Evolutionary conservation across 2,113 vertebrate genomes (phyloP).

Genomic region (Chamaea fasciata): DNA sequence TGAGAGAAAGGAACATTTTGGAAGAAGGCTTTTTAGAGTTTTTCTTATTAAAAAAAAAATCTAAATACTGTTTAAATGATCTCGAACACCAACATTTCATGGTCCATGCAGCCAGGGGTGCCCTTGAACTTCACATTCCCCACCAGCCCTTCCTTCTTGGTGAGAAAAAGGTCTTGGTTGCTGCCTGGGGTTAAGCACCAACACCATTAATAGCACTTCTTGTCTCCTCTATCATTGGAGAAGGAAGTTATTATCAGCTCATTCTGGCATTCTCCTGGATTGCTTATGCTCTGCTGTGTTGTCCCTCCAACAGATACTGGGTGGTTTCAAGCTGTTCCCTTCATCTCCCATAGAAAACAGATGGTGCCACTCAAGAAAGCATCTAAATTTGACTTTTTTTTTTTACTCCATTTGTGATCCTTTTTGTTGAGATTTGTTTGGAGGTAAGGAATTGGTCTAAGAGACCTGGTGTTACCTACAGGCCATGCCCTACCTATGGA

Average conservation of each 20-base stretch:
- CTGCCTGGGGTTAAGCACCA: background rate
- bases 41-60: background rate
- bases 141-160: background rate
- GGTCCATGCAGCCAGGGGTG: background rate
- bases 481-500: background rate
- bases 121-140: background rate
- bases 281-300: background rate
- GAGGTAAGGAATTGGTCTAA: background rate
- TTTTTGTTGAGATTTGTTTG: background rate
- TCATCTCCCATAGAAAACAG: background rate
- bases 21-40: background rate
- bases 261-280: background rate
- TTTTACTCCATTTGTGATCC: background rate
- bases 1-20: background rate
- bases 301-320: background rate
- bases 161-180: background rate
- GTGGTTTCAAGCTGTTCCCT: background rate
- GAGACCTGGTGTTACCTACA: background rate
- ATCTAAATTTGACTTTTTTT: background rate
- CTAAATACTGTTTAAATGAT: background rate
- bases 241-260: background rate
- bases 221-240: background rate
- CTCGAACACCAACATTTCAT: background rate
- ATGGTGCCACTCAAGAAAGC: background rate
- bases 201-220: background rate